These are phyloP conservation scores for Tokudaia muenninki DNA, from an alignment of 2,797 vertebrate genomes.

Conservation along the genomic window DNA sequence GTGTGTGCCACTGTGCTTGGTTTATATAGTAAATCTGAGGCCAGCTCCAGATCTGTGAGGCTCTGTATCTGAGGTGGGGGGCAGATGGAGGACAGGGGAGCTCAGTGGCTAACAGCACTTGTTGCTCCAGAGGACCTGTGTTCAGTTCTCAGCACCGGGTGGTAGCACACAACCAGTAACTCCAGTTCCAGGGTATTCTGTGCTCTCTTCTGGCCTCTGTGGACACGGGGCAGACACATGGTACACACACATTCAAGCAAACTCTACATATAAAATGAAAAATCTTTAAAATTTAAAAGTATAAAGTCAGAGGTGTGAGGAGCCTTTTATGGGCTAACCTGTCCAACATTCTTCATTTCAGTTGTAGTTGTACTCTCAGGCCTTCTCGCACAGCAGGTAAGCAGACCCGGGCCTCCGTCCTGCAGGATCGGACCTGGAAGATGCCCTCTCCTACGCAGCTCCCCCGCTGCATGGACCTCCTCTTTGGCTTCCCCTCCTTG, in stretches of 20 bases:
- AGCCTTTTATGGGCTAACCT: background rate
- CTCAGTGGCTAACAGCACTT: background rate
- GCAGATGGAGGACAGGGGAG: too few species aligned
- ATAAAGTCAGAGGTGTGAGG: background rate
- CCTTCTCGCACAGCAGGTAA: background rate
- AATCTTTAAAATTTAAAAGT: background rate
- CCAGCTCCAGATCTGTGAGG: background rate
- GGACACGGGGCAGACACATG: background rate
- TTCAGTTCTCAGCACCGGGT: background rate
- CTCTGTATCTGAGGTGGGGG: too few species aligned
- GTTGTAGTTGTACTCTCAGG: background rate
- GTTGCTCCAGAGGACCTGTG: background rate
- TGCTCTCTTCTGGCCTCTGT: background rate
- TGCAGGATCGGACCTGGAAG: background rate
- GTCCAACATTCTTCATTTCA: background rate
- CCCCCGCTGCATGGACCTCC: background rate
- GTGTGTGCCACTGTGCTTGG: background rate
- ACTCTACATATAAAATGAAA: background rate
- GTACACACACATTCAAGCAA: background rate
- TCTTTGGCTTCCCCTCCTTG: background rate
- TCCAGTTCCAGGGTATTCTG: background rate
- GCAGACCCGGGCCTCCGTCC: background rate
- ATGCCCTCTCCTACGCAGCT: background rate
- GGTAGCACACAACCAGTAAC: background rate
- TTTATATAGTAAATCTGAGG: background rate